Evolutionary conservation across 1,140 invertebrate species (phyloP), one percentile per base, ranked within the genome.

Genomic region (Agraylea sexmaculata): DNA sequence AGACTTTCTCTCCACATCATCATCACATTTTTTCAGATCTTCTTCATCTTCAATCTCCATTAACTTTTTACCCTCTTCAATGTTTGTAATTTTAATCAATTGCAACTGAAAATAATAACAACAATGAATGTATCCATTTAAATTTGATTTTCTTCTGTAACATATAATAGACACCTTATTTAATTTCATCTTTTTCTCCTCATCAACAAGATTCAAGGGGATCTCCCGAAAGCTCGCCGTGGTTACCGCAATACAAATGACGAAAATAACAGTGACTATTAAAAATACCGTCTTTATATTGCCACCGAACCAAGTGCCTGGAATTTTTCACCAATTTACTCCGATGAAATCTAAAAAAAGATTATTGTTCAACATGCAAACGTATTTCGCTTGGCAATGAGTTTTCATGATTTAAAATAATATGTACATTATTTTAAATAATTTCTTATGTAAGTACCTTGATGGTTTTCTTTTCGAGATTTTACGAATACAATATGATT

Each of bases 211-310:
- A 28, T 70, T 55, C 10, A 83, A 58, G 1, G 82, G 80, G 42
- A 84, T 74, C 61, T 86, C 83, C 28, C 69, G 69, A 51, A 85
- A 84, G 25, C 78, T 80, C 5, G 72, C 76, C 3, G 85, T 54
- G 0, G 83, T 84, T 5, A 68, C 64, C 6, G 68, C 43, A 0
- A 83, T 73, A 39, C 79, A 82, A 3, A 72, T 54, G 4, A 83
- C 54, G 53, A 83, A 84, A 18, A 85, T 74, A 35, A 83, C 60
- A 0, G 78, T 74, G 2, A 84, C 78, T 6, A 84, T 51, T 2
- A 73, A 73, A 47, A 87, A 87, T 1, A 87, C 83, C 0, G 80
- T 77, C 17, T 78, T 69, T 2, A 87, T 72, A 53, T 88, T 85
- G 21, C 80, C 81, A 35, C 78, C 80, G 4, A 86, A 55, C 39